These are phyloP conservation scores for Dryobates pubescens DNA, from an alignment of 2,797 vertebrate genomes.

Conservation along the genomic window DNA sequence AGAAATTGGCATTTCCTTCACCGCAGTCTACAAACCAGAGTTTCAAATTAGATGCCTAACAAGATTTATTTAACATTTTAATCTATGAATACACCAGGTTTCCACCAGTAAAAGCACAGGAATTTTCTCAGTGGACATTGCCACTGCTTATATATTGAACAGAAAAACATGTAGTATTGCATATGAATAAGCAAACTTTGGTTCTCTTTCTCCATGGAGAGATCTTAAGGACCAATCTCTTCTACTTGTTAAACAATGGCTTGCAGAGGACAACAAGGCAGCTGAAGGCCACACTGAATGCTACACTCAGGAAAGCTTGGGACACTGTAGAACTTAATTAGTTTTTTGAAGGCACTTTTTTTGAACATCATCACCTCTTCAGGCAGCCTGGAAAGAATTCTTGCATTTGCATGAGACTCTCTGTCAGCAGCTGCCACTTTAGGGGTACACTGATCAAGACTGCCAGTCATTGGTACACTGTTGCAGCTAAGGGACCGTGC, in stretches of 20 bases:
- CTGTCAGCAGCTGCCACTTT: slow-evolving; percentile 59
- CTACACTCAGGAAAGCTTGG: slow-evolving; percentile 89
- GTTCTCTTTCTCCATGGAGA: background rate
- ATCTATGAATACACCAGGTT: slow-evolving; percentile 55
- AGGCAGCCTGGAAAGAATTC: slow-evolving; percentile 78
- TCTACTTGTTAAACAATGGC: slow-evolving; percentile 74
- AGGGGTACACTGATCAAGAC: slow-evolving; percentile 48
- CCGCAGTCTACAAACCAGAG: background rate
- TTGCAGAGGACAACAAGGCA: slow-evolving; percentile 87
- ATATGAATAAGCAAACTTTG: slow-evolving; percentile 30
- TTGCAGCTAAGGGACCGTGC: slow-evolving; percentile 89
- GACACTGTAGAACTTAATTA: slow-evolving; percentile 93
- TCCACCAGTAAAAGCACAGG: slow-evolving; percentile 64
- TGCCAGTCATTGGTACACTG: slow-evolving; percentile 80
- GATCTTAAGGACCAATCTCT: background rate
- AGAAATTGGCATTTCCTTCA: background rate
- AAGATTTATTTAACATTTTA: slow-evolving; percentile 61
- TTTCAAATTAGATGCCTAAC: background rate
- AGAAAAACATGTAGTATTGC: slow-evolving; percentile 34
- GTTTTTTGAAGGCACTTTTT: slow-evolving; percentile 86
- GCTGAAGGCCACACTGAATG: slow-evolving; percentile 85
- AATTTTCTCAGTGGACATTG: slow-evolving; percentile 44
- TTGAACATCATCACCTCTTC: slow-evolving; percentile 82
- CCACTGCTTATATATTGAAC: slow-evolving; percentile 27
- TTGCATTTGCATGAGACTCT: slow-evolving; percentile 35